Evolutionary conservation across 1,140 invertebrate species (phyloP), one percentile per base, ranked within the genome.

Genomic region (Drosophila varians): DNA sequence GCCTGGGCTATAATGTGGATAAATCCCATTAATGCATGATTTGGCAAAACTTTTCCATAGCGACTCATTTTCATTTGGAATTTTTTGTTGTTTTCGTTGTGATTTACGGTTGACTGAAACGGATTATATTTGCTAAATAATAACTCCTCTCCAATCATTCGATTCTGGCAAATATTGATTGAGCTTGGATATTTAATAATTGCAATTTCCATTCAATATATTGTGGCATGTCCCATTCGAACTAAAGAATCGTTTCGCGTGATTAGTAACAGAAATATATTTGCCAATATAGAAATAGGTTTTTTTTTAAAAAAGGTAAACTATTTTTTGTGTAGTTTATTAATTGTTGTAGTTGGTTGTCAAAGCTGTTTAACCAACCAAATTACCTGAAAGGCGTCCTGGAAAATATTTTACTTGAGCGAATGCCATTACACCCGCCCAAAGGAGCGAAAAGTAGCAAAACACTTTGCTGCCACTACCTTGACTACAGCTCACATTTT

Each of bases 401-500:
- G 25, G 28, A 73, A 75, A 52, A 57, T 34, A 19, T 19, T 65
- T 52, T 38, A 4, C 36, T 38, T 16, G n/a, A 21, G 53, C 18
- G 57, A 52, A 47, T 38, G 12, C 5, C 12, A 38, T 5, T 7
- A 38, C 12, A 2, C 14, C 2, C 4, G 3, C 36, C 5, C 4
- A 31, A 40, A 53, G 49, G 31, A 62, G 9, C 25, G 58, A 58
- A 54, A 62, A 62, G 28, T 31, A 48, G 34, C 54, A 61, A 76
- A 83, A 71, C 72, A 72, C 70, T 79, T 21, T 21, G 21, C 48
- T 54, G 42, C 75, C 80, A 72, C 77, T 77, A 82, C 72, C 68
- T 86, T 76, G 66, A 46, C 58, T 57, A 51, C 56, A 66, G 52
- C 75, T 71, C 26, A 49, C 69, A 64, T 47, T 74, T 64, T 74